phyloP scores from a whole-genome alignment of 2,113 vertebrate genomes.

The Nettapus auritus region DNA sequence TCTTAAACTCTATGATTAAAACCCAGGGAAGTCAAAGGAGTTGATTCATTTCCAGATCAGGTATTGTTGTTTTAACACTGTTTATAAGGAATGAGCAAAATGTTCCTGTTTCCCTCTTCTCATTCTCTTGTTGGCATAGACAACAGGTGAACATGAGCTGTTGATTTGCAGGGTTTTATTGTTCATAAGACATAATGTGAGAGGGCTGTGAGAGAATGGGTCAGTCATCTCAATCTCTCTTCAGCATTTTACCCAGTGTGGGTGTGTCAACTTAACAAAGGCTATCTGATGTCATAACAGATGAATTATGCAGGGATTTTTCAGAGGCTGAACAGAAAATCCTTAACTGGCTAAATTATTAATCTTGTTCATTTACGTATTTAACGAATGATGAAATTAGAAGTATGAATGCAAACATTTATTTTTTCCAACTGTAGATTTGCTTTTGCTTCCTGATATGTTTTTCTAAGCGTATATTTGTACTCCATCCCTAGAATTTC shows the following conservation, averaged over 20 bases:
- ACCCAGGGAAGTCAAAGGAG: rapidly evolving
- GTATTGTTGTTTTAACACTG: background rate
- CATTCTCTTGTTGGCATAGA: background rate
- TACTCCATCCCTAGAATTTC: constrained; percentile 44
- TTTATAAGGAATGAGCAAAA: background rate
- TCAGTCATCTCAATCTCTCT: constrained; percentile 72
- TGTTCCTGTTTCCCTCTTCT: background rate
- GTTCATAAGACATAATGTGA: constrained; percentile 64
- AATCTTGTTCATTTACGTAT: constrained; percentile 43
- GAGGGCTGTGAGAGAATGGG: constrained; percentile 36
- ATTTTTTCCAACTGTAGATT: background rate
- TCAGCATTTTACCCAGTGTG: constrained; percentile 28
- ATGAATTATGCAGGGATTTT: constrained; percentile 79
- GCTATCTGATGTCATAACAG: constrained; percentile 66
- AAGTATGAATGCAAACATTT: background rate
- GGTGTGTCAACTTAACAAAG: constrained; percentile 16
- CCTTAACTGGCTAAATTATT: constrained; percentile 69
- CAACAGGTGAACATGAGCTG: background rate
- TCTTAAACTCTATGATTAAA: background rate
- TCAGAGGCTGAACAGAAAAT: constrained; percentile 71
- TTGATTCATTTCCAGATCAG: background rate
- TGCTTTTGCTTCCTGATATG: background rate
- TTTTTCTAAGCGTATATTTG: background rate
- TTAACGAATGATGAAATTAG: background rate
- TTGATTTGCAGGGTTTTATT: constrained; percentile 55